Evolutionary conservation across 92 coral and sea anemone species (phyloP).

Genomic region (Hydrozoanthus gracilis): DNA sequence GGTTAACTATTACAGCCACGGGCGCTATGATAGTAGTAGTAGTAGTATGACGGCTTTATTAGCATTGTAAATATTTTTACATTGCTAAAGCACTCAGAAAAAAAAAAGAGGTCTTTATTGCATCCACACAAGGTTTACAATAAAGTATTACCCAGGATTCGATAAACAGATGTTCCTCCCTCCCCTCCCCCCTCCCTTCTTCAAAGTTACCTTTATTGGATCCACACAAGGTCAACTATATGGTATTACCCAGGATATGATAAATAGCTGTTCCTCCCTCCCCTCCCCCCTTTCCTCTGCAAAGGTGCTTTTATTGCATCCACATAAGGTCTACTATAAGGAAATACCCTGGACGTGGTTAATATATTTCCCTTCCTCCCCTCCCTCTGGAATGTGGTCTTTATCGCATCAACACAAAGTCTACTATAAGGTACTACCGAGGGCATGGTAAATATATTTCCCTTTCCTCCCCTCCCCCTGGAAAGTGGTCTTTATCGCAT

Average conservation of each 20-base stretch:
- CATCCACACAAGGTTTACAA: slow-evolving; percentile 90
- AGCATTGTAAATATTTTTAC: no score
- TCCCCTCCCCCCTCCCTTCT: no score
- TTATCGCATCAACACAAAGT: slow-evolving; percentile 70
- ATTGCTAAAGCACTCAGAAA: no score
- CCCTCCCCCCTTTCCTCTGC: no score
- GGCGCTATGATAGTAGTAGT: no score
- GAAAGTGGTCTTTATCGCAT: slow-evolving; percentile 56
- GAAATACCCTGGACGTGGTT: slow-evolving; percentile 28
- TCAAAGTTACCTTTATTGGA: no score
- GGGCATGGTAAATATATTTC: not conserved
- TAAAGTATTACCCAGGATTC: slow-evolving; percentile 71
- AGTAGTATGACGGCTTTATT: no score
- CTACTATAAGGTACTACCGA: not conserved
- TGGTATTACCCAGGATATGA: slow-evolving; percentile 50
- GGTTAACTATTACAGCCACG: no score
- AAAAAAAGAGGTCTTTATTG: no score
- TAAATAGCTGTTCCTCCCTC: not conserved
- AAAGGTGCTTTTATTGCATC: slow-evolving; percentile 40
- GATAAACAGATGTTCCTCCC: not conserved
- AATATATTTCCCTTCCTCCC: not conserved
- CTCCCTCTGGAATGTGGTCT: slow-evolving; percentile 81
- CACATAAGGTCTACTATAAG: slow-evolving; percentile 92
- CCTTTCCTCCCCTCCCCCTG: no score
- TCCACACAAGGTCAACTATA: slow-evolving; percentile 91